Conservation (phyloP, 2,797 vertebrate species). For the Betta splendens region DNA sequence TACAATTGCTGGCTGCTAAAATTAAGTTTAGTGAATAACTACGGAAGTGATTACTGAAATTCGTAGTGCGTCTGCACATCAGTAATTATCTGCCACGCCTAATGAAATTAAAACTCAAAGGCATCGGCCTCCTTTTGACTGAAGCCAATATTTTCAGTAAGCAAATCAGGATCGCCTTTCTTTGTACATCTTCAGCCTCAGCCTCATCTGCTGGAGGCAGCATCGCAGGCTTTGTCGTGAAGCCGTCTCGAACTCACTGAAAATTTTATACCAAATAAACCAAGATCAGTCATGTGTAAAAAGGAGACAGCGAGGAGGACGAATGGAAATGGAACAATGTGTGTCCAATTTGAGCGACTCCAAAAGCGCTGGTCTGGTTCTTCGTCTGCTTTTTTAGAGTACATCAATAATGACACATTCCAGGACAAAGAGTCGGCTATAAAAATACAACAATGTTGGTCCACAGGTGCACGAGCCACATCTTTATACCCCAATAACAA, state of each 20-base stretch:
- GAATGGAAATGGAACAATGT: neutral
- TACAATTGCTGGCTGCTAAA: no score
- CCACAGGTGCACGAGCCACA: constrained; percentile 34
- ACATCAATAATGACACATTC: neutral
- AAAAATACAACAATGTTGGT: constrained; percentile 1
- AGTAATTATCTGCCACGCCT: no score
- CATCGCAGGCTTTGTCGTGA: neutral
- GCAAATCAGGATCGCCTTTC: no score
- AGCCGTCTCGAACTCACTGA: neutral
- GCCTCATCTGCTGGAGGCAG: no score
- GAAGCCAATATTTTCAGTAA: no score
- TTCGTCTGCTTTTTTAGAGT: neutral
- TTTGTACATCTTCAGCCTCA: no score
- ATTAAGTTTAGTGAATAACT: no score
- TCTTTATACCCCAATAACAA: constrained; percentile 10
- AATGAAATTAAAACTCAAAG: no score
- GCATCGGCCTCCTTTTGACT: no score
- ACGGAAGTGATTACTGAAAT: no score
- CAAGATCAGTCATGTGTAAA: neutral
- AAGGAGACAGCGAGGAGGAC: neutral
- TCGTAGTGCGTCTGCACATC: no score
- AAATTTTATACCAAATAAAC: neutral
- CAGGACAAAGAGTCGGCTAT: constrained; percentile 12
- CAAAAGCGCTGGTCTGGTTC: constrained; percentile 1
- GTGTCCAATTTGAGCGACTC: neutral